These are phyloP conservation scores for Andrena fulva DNA, from an alignment of 2,888 invertebrate species.

Conservation along the genomic window DNA sequence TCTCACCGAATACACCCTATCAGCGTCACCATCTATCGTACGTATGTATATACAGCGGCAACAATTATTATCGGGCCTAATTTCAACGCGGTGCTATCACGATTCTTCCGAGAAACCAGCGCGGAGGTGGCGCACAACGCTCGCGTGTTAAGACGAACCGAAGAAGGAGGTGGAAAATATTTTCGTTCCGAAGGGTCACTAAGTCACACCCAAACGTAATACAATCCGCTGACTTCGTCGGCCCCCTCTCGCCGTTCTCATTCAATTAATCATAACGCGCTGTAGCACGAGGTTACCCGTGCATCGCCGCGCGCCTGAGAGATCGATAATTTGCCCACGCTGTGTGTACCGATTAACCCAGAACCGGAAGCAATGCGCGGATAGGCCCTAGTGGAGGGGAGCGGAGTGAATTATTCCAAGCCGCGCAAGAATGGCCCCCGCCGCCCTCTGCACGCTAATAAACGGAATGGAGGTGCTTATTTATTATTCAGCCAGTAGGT, in stretches of 20 bases:
- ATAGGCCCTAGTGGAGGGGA: slow-evolving; percentile 8
- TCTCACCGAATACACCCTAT: not conserved
- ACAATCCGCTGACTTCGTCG: slow-evolving; percentile 15
- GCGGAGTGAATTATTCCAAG: slow-evolving; percentile 53
- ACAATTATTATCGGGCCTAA: not conserved
- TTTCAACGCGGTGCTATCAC: not conserved
- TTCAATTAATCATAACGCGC: slow-evolving; percentile 39
- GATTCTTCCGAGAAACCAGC: not conserved
- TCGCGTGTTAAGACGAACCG: not conserved
- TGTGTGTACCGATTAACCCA: slow-evolving; percentile 41
- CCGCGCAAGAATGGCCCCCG: slow-evolving; percentile 21
- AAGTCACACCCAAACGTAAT: slow-evolving; percentile 23
- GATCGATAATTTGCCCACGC: slow-evolving; percentile 48
- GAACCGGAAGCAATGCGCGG: slow-evolving; percentile 39
- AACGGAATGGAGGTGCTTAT: slow-evolving; percentile 55
- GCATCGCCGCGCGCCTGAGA: not conserved
- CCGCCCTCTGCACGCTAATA: slow-evolving; percentile 29
- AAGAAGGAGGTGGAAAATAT: not conserved
- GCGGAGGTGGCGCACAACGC: not conserved
- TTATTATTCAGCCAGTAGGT: slow-evolving; percentile 64
- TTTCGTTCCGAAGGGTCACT: not conserved
- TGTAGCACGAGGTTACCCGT: slow-evolving; percentile 12
- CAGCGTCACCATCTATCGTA: not conserved
- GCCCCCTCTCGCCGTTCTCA: slow-evolving; percentile 22
- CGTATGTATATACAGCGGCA: not conserved